Conservation (phyloP, 37 sponge, comb jelly and placozoan species). For the Chondrilla cf. caribensis region DNA sequence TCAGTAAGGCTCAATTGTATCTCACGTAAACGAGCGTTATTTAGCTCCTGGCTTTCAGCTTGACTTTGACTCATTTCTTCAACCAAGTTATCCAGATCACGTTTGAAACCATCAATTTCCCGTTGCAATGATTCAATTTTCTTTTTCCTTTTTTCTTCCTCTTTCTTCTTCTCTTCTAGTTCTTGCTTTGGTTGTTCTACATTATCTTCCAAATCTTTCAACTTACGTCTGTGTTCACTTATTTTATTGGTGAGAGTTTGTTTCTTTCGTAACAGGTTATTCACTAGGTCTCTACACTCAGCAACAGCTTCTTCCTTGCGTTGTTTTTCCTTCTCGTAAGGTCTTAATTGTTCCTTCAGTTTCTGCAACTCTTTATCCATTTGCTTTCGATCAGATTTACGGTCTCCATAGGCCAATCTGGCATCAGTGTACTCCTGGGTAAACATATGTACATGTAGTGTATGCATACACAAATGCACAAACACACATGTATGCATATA, state of each 20-base stretch:
- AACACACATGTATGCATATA: conserved; percentile 6
- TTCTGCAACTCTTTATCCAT: conserved; percentile 30
- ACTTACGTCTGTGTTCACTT: conserved; percentile 17
- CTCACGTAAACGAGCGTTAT: neutral
- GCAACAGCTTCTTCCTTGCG: conserved; percentile 34
- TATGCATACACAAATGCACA: neutral
- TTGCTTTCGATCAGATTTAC: conserved; percentile 46
- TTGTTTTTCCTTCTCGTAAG: conserved; percentile 27
- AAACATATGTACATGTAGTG: no score
- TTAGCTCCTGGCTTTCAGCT: neutral
- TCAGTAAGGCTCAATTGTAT: conserved; percentile 16
- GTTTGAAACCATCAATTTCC: conserved; percentile 54
- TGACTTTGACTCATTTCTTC: neutral
- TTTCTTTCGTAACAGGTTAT: neutral
- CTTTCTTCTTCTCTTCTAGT: conserved; percentile 47
- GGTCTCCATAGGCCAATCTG: conserved; percentile 35
- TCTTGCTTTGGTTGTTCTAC: conserved; percentile 60
- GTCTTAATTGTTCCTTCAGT: conserved; percentile 34
- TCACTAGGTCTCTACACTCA: conserved; percentile 7
- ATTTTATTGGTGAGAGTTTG: neutral
- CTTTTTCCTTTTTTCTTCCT: conserved; percentile 51
- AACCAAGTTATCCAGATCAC: conserved; percentile 42
- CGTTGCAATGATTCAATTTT: conserved; percentile 26
- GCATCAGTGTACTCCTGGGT: conserved; percentile 75
- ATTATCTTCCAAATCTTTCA: conserved; percentile 42